These are phyloP conservation scores for Tichodroma muraria DNA, from an alignment of 2,113 vertebrate genomes.

Conservation along the genomic window DNA sequence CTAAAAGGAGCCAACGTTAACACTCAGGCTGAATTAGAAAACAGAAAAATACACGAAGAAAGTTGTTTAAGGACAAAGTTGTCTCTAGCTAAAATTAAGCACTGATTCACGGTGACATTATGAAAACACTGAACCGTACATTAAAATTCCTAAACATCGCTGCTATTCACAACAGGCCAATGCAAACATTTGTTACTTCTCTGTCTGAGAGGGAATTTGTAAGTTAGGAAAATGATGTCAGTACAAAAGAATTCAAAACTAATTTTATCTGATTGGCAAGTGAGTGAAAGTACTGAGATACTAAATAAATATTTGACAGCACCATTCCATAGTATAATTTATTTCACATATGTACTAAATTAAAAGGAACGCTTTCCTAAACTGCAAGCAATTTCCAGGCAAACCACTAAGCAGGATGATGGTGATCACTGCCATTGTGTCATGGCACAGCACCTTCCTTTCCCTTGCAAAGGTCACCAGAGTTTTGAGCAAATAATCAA, in stretches of 20 bases:
- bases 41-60: conserved; percentile 9
- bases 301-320: conserved; percentile 63
- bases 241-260: conserved; percentile 50
- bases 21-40: conserved; percentile 44
- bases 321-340: conserved; percentile 38
- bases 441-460: neutral
- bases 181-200: conserved; percentile 40
- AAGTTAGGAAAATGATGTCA: conserved; percentile 55
- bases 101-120: conserved; percentile 31
- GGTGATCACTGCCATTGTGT: neutral
- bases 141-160: conserved; percentile 43
- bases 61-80: conserved; percentile 48
- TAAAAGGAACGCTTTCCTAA: conserved; percentile 22
- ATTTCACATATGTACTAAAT: conserved; percentile 51
- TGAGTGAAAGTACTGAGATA: conserved; percentile 34
- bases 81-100: conserved; percentile 37
- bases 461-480: neutral
- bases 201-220: conserved; percentile 22
- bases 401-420: neutral
- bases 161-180: conserved; percentile 52
- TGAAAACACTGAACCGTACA: conserved; percentile 40
- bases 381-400: conserved; percentile 36
- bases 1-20: conserved; percentile 17
- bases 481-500: neutral
- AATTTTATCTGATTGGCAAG: conserved; percentile 65